phyloP scores from a whole-genome alignment of 2,113 vertebrate genomes.

The Vulpes ferrilata region DNA sequence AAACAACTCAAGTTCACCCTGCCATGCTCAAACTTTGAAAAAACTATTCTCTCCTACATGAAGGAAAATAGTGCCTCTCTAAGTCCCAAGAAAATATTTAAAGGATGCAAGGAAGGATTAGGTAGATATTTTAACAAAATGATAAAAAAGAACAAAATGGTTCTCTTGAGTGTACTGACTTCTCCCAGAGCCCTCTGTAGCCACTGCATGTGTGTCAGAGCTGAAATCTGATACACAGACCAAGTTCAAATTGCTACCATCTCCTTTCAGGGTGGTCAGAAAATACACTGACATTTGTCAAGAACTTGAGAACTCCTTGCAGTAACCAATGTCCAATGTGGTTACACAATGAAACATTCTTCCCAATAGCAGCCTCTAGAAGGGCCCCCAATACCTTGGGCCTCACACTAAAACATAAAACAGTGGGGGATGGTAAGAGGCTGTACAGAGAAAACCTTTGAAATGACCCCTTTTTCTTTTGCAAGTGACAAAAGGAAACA shows the following conservation, averaged over 20 bases:
- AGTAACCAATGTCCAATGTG: background rate
- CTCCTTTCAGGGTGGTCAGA: background rate
- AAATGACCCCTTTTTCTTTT: background rate
- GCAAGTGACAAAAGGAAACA: background rate
- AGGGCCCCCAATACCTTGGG: background rate
- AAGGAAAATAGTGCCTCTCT: background rate
- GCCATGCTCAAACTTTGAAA: background rate
- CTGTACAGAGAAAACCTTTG: background rate
- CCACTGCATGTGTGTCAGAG: background rate
- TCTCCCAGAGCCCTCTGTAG: background rate
- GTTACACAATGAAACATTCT: background rate
- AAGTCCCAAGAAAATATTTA: background rate
- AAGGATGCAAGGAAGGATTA: background rate
- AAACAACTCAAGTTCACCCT: background rate
- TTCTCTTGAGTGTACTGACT: background rate
- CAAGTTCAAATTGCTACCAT: background rate
- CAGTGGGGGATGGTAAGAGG: background rate
- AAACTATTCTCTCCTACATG: background rate
- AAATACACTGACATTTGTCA: background rate
- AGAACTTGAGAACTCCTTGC: background rate
- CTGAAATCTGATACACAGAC: background rate
- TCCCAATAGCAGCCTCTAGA: background rate
- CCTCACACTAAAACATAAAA: background rate
- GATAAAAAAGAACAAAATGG: background rate
- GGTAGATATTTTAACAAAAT: background rate